Evolutionary conservation across 2,113 vertebrate species (phyloP).

Genomic region (Ceyx cyanopectus): DNA sequence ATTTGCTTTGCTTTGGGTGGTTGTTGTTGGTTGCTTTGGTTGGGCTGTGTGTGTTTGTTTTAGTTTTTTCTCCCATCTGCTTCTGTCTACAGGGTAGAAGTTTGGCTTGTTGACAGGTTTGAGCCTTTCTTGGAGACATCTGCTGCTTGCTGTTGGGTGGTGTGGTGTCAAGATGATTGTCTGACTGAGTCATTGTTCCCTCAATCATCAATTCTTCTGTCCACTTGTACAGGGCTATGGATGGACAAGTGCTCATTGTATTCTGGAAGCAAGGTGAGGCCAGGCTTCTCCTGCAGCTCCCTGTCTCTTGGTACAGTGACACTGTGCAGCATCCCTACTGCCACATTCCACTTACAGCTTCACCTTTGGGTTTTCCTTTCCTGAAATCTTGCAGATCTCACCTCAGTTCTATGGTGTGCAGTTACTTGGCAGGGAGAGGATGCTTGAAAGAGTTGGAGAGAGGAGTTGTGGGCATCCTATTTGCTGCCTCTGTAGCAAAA

Average conservation of each 20-base stretch:
- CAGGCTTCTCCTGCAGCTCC: neutral
- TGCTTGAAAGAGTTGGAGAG: neutral
- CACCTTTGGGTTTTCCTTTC: neutral
- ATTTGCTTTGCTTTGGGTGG: too few relatives aligned
- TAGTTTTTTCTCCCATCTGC: neutral
- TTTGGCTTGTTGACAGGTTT: neutral
- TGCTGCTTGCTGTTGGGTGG: neutral
- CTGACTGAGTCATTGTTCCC: neutral
- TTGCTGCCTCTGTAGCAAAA: neutral
- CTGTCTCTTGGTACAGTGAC: neutral
- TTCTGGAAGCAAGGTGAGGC: neutral
- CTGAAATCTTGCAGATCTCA: neutral
- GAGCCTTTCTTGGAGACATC: neutral
- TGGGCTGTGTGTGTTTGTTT: too few relatives aligned
- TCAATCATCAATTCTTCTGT: neutral
- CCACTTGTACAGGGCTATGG: neutral
- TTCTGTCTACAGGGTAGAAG: neutral
- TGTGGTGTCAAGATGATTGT: neutral
- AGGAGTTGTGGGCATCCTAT: accelerated
- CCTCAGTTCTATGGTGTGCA: neutral
- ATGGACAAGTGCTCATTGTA: neutral
- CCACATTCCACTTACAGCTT: neutral
- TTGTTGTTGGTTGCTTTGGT: too few relatives aligned
- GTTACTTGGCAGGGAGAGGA: neutral
- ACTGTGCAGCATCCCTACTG: neutral